phyloP scores from a whole-genome alignment of 2,113 vertebrate genomes.

The Ciconia stormi region DNA sequence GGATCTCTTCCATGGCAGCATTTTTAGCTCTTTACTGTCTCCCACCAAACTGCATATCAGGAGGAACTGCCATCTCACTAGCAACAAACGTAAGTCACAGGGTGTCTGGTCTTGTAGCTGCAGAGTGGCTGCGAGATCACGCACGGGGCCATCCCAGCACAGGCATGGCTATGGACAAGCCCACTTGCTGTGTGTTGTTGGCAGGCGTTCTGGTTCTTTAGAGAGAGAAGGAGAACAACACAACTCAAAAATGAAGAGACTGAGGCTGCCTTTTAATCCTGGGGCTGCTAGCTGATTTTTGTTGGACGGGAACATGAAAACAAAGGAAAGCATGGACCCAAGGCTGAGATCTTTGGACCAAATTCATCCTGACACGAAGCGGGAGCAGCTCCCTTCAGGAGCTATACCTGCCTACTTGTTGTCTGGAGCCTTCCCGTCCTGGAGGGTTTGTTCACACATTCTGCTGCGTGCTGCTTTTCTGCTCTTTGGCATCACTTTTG shows the following conservation, averaged over 20 bases:
- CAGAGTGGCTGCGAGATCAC: neutral
- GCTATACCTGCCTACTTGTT: neutral
- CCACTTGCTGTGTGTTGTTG: neutral
- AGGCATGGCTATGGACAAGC: neutral
- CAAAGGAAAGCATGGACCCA: neutral
- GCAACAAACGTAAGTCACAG: accelerated
- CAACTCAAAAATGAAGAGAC: neutral
- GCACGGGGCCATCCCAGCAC: neutral
- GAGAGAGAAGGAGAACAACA: neutral
- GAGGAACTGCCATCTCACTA: neutral
- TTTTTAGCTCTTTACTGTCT: neutral
- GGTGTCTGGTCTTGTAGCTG: neutral
- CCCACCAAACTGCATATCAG: neutral
- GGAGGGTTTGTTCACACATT: neutral
- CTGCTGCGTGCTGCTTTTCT: neutral
- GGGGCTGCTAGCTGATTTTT: neutral
- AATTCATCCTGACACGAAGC: neutral
- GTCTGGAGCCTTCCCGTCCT: neutral
- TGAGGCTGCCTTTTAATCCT: neutral
- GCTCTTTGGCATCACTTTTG: neutral
- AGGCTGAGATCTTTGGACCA: neutral
- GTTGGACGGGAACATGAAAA: neutral
- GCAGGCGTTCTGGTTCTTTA: neutral
- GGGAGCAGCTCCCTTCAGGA: neutral
- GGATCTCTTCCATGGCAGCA: neutral